Evolutionary conservation across 2,113 vertebrate genomes (phyloP), one percentile per base, ranked within the genome.

Genomic region (Chaetops frenatus): DNA sequence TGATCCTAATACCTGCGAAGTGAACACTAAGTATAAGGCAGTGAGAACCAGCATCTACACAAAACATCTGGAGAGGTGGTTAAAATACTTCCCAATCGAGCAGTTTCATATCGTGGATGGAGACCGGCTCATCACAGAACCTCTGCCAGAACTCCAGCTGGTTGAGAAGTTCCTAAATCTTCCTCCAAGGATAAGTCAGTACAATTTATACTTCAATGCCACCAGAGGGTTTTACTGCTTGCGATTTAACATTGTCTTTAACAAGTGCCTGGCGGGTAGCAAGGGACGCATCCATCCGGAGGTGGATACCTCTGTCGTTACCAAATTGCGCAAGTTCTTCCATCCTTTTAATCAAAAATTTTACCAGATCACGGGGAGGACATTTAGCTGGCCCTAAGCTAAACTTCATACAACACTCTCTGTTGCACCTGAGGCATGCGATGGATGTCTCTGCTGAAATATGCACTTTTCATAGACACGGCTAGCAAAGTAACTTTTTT

Each of bases 181-280:
- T 54, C 98, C 99, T 57, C 98, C 99, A 0, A 98, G 98, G 94
- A 99, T 99, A 98, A 99, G 98, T 97, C 99, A 98, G 66, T 99
- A 99, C 93, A 99, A 99, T 97, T 98, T 99, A 94, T 99, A 99
- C 97, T 99, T 99, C 97, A 99, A 99, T 71, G 98, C 98, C 95
- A 99, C 99, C 94, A 98, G 99, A 96, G 99, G 99, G 86, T 99
- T 99, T 97, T 99, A 99, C 98, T 99, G 99, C 98, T 98, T 99
- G 97, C 96, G 98, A 92, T 99, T 99, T 97, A 99, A 99, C 97
- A 98, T 99, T 98, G 98, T 99, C 96, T 99, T 99, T 97, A 99
- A 98, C 97, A 99, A 99, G 98, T 99, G 99, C 98, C 99, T 99
- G 98, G 99, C 99, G 7, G 99, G 99, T 97, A 99, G 99, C 98